Conservation (phyloP, 1,140 invertebrate species). For the Trichonephila inaurata region DNA sequence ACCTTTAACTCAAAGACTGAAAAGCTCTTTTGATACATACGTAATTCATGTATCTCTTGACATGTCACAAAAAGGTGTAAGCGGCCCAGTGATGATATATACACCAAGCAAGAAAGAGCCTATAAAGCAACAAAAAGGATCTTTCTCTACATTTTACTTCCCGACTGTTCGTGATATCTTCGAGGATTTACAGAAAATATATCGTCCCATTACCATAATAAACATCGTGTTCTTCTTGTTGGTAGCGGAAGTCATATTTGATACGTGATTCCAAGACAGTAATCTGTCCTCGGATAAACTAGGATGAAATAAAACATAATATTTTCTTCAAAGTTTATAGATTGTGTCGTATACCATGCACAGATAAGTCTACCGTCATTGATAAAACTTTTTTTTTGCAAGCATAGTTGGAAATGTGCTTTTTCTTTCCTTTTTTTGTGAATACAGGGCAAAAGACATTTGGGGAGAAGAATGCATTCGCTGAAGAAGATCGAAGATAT, state of each 20-base stretch:
- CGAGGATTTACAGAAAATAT: slow-evolving; percentile 59
- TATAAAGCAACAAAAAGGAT: slow-evolving; percentile 31
- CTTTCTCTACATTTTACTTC: slow-evolving; percentile 56
- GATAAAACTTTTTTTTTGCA: background rate
- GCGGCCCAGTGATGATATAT: slow-evolving; percentile 49
- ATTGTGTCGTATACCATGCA: background rate
- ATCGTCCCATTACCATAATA: slow-evolving; percentile 69
- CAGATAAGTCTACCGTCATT: background rate
- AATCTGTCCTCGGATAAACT: slow-evolving; percentile 23
- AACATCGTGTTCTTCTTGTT: slow-evolving; percentile 55
- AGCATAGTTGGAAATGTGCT: too few relatives aligned
- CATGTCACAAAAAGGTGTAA: slow-evolving; percentile 63
- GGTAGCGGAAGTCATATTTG: slow-evolving; percentile 46
- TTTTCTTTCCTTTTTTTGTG: too few relatives aligned
- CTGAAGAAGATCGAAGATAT: too few relatives aligned
- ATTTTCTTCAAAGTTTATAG: slow-evolving; percentile 45
- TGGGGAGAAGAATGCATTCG: too few relatives aligned
- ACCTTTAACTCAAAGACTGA: background rate
- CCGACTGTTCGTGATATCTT: slow-evolving; percentile 67
- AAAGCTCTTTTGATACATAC: slow-evolving; percentile 8
- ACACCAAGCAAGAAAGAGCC: background rate
- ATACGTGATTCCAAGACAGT: slow-evolving; percentile 43
- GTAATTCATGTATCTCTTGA: slow-evolving; percentile 56
- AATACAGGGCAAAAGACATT: too few relatives aligned
- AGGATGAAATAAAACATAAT: slow-evolving; percentile 20